Conservation (phyloP, 2,113 vertebrate genomes). For the Scortum barcoo region DNA sequence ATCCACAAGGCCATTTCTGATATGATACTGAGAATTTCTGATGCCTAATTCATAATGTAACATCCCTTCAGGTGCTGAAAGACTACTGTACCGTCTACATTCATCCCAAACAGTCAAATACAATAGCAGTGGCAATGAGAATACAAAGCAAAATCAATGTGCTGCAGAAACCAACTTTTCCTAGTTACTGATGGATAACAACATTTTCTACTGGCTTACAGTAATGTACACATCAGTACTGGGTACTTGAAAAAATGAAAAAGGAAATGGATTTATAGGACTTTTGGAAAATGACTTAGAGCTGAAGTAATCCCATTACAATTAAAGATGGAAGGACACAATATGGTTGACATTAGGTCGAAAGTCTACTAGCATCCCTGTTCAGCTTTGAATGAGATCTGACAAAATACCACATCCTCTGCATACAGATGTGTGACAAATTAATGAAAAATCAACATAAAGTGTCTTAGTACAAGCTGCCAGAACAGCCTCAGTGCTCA, state of each 20-base stretch:
- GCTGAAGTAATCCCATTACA: background rate
- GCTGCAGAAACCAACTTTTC: background rate
- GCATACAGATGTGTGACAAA: background rate
- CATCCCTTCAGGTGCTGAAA: constrained; percentile 50
- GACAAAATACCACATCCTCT: background rate
- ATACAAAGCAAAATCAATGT: constrained; percentile 40
- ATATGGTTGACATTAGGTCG: background rate
- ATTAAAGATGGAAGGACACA: background rate
- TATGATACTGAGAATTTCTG: constrained; percentile 52
- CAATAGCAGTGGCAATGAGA: constrained; percentile 35
- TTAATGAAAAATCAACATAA: too few species aligned
- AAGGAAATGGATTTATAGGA: too few species aligned
- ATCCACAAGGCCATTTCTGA: constrained; percentile 57
- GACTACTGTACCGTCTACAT: background rate
- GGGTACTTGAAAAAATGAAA: background rate
- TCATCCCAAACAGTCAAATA: constrained; percentile 43
- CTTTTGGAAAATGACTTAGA: background rate
- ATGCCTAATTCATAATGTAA: constrained; percentile 67
- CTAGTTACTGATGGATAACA: constrained; percentile 1
- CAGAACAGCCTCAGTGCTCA: too few species aligned
- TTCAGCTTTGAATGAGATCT: too few species aligned
- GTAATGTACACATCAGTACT: background rate
- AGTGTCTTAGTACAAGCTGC: too few species aligned
- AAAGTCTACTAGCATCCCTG: too few species aligned
- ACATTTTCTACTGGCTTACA: background rate